phyloP scores from a whole-genome alignment of 2,888 invertebrate genomes.

The Calephelis perditalis region DNA sequence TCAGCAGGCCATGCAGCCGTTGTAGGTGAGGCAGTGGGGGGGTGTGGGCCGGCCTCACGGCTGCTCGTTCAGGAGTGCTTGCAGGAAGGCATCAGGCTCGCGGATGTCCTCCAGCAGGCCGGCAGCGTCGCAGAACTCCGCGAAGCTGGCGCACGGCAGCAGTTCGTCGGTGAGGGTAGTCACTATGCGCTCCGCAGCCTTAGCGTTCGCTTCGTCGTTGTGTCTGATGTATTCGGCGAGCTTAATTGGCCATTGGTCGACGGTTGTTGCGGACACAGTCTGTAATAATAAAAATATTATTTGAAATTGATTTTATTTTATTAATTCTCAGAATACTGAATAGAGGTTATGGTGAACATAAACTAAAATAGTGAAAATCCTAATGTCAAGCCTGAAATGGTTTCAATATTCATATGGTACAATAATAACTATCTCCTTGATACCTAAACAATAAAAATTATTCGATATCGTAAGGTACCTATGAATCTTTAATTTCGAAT shows the following conservation, averaged over 20 bases:
- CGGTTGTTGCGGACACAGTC: conserved; percentile 82
- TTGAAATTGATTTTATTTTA: no score
- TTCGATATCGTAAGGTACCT: no score
- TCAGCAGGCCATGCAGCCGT: conserved; percentile 52
- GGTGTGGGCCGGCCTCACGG: conserved; percentile 50
- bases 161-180: conserved; percentile 91
- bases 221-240: conserved; percentile 95
- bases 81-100: conserved; percentile 77
- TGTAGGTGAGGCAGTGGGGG: conserved; percentile 49
- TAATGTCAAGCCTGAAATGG: no score
- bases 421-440: no score
- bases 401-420: no score
- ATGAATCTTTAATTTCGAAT: no score
- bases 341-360: no score
- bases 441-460: no score
- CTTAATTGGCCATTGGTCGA: conserved; percentile 93
- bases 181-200: conserved; percentile 91
- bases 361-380: no score
- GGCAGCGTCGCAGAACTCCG: conserved; percentile 95
- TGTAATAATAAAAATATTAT: conserved; percentile 46
- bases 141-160: conserved; percentile 92
- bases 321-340: no score
- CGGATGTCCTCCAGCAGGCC: conserved; percentile 85
- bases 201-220: conserved; percentile 94
- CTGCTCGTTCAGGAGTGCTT: conserved; percentile 48